Base-by-base conservation (phyloP, 2,888 invertebrate species). In the Congeria kusceri region DNA sequence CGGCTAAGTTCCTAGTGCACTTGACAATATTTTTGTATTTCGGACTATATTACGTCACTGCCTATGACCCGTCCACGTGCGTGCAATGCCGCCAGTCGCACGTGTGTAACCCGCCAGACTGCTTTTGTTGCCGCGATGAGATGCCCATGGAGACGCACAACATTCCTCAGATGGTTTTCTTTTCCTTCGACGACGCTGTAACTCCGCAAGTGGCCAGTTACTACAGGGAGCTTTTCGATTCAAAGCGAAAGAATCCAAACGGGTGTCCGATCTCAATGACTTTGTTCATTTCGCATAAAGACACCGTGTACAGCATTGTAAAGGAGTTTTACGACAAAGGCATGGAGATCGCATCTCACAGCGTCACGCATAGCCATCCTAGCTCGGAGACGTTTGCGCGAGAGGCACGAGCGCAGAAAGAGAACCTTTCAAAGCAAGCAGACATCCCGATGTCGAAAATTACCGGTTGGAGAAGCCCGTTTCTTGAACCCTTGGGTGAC, bases 251-350 rank as follows among this genome's bases (percentile, higher is more conserved):
- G 44, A 97, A 96, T 92, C 95, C 95, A 0, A 96, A 97, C 89
- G 95, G 95, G 1, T 96, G 96, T 75, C 94, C 94, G 0, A 95
- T 95, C 97, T 91, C 97, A 96, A 98, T 97, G 77, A 99, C 99
- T 49, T 98, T 99, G 95, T 99, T 99, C 94, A 98, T 99, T 81
- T 98, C 98, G 64, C 99, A 99, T 94, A 99, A 99, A 94, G 99
- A 99, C 98, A 99, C 99, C 68, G 98, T 99, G 95, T 99, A 99
- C 95, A 97, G 98, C 94, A 97, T 98, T 95, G 89, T 91, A 27
- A 73, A 83, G 39, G 88, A 89, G 44, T 88, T 91, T 61, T 89
- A 90, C 62, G 81, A 87, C 15, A 84, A 88, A 64, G 90, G 90
- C 0, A 86, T 88, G 81, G 90, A 90, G 67, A 88, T 90, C 27